A percentile compares a stretch with the other conserved stretches of the same genome.
Conservation (phyloP, 1,140 invertebrate species). For the Macrostomum lignano region DNA sequence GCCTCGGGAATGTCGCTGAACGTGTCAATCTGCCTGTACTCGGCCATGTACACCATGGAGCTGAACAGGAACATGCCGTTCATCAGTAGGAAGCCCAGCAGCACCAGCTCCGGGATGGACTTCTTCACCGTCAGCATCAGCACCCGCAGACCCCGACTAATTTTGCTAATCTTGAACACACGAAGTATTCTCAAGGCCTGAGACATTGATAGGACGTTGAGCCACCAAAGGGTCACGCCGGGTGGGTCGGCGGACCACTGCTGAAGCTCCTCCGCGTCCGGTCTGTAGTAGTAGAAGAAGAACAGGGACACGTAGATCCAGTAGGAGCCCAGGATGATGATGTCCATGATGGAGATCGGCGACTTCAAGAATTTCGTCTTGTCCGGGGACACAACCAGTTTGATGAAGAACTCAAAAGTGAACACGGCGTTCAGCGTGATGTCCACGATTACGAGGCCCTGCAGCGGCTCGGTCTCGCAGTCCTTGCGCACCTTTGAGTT, state of each 20-base stretch:
- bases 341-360: constrained; percentile 4
- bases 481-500: not conserved
- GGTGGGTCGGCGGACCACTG: not conserved
- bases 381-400: constrained; percentile 3
- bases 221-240: not conserved
- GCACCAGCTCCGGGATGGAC: constrained; percentile 8
- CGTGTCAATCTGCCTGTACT: constrained; percentile 8
- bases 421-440: constrained; percentile 4
- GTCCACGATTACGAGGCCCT: not conserved
- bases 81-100: constrained; percentile 7
- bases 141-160: constrained; percentile 6
- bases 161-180: constrained; percentile 7
- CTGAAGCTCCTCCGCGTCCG: not conserved
- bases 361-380: constrained; percentile 5
- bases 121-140: constrained; percentile 6
- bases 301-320: constrained; percentile 3
- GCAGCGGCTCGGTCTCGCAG: not conserved
- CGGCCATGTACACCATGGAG: constrained; percentile 5
- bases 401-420: constrained; percentile 4
- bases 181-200: not conserved
- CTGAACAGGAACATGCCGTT: constrained; percentile 1
- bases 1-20: constrained; percentile 1
- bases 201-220: not conserved
- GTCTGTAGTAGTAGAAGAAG: constrained; percentile 1
- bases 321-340: constrained; percentile 4